Evolutionary conservation across 2,888 invertebrate genomes (phyloP).

Genomic region (Papilio elwesi): DNA sequence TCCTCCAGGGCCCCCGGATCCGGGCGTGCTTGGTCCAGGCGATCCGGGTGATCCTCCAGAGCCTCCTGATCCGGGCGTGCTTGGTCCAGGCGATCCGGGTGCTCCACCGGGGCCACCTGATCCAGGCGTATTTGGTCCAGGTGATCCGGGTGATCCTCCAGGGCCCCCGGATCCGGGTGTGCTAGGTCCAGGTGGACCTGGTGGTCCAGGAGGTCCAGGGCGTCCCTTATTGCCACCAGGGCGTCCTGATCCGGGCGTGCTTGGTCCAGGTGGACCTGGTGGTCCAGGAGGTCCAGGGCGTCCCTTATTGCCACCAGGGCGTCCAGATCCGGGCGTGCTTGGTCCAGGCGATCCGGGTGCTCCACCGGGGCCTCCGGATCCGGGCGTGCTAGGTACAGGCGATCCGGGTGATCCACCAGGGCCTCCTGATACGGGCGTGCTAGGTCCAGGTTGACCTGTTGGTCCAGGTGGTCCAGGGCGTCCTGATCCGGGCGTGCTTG

Average conservation of each 20-base stretch:
- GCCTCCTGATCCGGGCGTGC: background rate
- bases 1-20: too few species aligned
- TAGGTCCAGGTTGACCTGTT: background rate
- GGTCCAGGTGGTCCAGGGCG: background rate
- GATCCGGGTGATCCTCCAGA: conserved; percentile 2
- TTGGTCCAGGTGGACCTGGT: background rate
- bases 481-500: background rate
- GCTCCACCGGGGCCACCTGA: background rate
- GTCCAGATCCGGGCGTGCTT: background rate
- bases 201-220: too few species aligned
- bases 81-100: background rate
- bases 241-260: too few species aligned
- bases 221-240: background rate
- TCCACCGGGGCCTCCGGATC: background rate
- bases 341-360: background rate
- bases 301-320: background rate
- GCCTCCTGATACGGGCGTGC: background rate
- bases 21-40: background rate
- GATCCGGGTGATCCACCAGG: background rate
- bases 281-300: too few species aligned
- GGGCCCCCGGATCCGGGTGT: background rate
- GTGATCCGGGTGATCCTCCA: background rate
- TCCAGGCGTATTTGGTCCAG: background rate
- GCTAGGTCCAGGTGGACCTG: background rate
- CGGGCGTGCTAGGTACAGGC: background rate